Evolutionary conservation across 2,113 vertebrate genomes (phyloP), one percentile per base, ranked within the genome.

Genomic region (Deroptyus accipitrinus): DNA sequence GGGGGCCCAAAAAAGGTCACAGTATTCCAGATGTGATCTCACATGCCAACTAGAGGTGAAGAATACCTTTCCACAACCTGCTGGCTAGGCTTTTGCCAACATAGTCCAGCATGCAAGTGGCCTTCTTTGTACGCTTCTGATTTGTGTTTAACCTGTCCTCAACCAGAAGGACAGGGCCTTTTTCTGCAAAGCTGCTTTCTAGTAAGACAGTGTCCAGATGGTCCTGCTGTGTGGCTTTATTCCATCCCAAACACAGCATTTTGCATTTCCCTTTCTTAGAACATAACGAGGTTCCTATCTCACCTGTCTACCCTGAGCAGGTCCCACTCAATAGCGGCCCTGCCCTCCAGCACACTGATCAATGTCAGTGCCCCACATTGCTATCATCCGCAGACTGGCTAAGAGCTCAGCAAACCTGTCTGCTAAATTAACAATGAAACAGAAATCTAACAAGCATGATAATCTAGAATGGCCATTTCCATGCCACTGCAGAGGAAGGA

Each of bases 141-240:
- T 17, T 52, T 17, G 14, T 1, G 7, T 62, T 78, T 13, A 30
- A 41, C 62, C 13, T 31, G 12, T 13, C 37, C n/a, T 48, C 44
- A 77, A 7, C 2, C 12, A 83, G 41, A 80, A 51, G 28, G 17
- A 70, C 5, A 31, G 30, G 35, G n/a, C 6, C 22, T 55, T 88
- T 41, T 86, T 66, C 70, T 80, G 39, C 37, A 88, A 62, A 69
- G 33, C 23, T 69, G 39, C 39, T 64, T 79, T 86, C 49, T 30
- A 76, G 30, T 22, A 77, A 69, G 52, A 24, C 63, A 83, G 42
- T 3, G 1, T 2, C n/a, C 55, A 70, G 23, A 62, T 0, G 0
- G 33, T 64, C 52, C 49, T 86, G 44, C n/a, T 49, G 9, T 13
- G 20, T 39, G 63, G 61, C n/a, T 68, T 88, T 74, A 44, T 37